Conservation (phyloP, 2,113 vertebrate genomes). For the Carettochelys insculpta region DNA sequence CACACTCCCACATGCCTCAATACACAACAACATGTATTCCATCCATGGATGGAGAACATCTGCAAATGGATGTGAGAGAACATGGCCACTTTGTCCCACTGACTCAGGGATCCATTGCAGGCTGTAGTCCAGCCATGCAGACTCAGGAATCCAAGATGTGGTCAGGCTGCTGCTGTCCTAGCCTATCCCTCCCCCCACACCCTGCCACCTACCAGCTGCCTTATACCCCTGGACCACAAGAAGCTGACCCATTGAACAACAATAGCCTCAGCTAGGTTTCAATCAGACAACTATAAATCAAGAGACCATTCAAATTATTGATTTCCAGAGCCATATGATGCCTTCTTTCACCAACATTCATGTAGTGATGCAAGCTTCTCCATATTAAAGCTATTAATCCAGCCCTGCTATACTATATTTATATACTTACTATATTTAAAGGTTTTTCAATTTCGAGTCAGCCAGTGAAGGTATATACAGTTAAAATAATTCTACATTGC, state of each 20-base stretch:
- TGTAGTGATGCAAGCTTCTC: not conserved
- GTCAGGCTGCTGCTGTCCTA: too few species aligned
- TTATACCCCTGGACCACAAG: not conserved
- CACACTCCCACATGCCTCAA: too few species aligned
- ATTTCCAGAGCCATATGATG: not conserved
- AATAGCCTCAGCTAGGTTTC: not conserved
- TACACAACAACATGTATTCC: too few species aligned
- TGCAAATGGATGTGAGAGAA: too few species aligned
- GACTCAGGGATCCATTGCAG: too few species aligned
- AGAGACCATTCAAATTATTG: not conserved
- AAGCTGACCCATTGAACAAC: not conserved
- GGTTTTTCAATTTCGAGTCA: not conserved
- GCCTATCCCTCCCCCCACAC: too few species aligned
- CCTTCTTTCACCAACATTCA: not conserved
- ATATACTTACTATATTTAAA: not conserved
- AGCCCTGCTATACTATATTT: too few species aligned
- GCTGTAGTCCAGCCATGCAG: too few species aligned
- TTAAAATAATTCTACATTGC: not conserved
- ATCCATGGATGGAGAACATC: too few species aligned
- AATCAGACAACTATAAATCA: not conserved
- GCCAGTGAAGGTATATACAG: not conserved
- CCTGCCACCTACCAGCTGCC: too few species aligned
- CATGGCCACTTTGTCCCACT: too few species aligned
- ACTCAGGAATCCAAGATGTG: too few species aligned
- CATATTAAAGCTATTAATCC: not conserved